Evolutionary conservation across 2,888 invertebrate species (phyloP).

Genomic region (Eueremaeus valkanovi): DNA sequence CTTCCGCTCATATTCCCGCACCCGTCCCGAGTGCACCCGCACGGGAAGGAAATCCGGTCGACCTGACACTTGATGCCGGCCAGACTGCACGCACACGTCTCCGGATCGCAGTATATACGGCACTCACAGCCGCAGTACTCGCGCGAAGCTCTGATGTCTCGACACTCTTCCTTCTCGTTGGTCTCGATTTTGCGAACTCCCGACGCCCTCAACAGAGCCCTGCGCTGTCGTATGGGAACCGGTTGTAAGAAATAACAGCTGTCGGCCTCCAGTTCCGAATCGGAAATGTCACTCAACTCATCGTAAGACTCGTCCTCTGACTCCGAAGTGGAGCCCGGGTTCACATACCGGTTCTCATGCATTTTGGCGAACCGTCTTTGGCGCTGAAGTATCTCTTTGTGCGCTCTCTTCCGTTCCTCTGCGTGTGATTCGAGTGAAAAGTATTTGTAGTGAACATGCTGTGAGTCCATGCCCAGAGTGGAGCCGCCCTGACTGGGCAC

Average conservation of each 20-base stretch:
- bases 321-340: constrained; percentile 39
- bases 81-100: constrained; percentile 87
- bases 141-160: constrained; percentile 65
- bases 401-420: constrained; percentile 72
- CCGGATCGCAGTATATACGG: constrained; percentile 89
- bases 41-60: constrained; percentile 91
- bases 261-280: constrained; percentile 79
- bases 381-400: constrained; percentile 63
- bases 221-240: constrained; percentile 82
- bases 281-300: constrained; percentile 53
- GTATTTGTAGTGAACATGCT: constrained; percentile 65
- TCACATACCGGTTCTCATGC: constrained; percentile 36
- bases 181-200: constrained; percentile 91
- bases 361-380: constrained; percentile 45
- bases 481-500: constrained; percentile 59
- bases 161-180: constrained; percentile 87
- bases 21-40: constrained; percentile 89
- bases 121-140: constrained; percentile 92
- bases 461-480: constrained; percentile 74
- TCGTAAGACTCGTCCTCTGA: constrained; percentile 47
- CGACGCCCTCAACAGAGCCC: constrained; percentile 80
- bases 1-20: constrained; percentile 88
- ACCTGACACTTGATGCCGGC: constrained; percentile 96
- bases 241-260: constrained; percentile 86
- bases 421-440: constrained; percentile 85